Base-by-base conservation (phyloP, 1,140 invertebrate genomes). In the Trissolcus basalis region DNA sequence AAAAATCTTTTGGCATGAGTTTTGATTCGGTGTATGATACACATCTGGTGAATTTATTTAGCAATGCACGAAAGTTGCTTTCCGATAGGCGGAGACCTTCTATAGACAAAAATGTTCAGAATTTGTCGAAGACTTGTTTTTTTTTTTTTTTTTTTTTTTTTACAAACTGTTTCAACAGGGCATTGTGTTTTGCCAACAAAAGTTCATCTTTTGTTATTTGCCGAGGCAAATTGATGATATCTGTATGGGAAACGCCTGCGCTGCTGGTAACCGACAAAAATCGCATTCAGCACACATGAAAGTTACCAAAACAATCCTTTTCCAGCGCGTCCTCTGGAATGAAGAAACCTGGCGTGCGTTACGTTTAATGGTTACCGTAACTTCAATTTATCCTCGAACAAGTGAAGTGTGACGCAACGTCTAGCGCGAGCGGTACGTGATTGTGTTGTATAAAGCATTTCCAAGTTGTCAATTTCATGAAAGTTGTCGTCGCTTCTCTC, bases 331-430 rank as follows among this genome's bases (percentile, higher is more conserved):
- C 11, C 19, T 1, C 19, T 19, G 35, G 32, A 63, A 64, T 47
- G 59, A 64, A 53, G 59, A 58, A 58, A 63, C 53, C n/a, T 16
- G 7, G 39, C 43, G 47, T 61, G 56, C 45, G 63, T 68, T 74
- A 63, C 61, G 54, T 58, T 74, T 74, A 74, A 67, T 74, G 63
- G 63, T 63, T 41, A 74, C 50, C 45, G 56, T 74, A 67, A 67
- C 67, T 68, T 67, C 56, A 63, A 45, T 67, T 61, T 74, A 63
- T 63, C 45, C 51, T 56, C 55, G 49, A 56, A 56, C 71, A 61
- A 67, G 58, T 63, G 51, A 64, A 54, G 36, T 60, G 45, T 64
- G 59, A 75, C 65, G 65, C 59, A 69, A 69, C 19, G 45, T 15
- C 19, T 7, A 44, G 0, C 16, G 35, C 19, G 6, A 27, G 19